Evolutionary conservation across 2,888 invertebrate genomes (phyloP), one percentile per base, ranked within the genome.

Genomic region (Tanypteryx hageni): DNA sequence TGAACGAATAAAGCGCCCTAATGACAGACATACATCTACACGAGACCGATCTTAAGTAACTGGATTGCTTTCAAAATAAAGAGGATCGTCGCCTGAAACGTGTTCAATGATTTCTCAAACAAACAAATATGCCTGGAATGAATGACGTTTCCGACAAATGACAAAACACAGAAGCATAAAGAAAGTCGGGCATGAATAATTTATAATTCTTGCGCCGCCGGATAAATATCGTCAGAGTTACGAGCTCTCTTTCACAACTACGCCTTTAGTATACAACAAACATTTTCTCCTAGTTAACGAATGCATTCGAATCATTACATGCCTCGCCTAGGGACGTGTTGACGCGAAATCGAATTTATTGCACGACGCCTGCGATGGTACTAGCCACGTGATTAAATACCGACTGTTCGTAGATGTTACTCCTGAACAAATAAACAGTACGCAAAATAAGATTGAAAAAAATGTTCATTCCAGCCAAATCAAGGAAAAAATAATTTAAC

Each of bases 171-270:
- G 22, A 76, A 76, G 76, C 22, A 27, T 27, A 76, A 27, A 76
- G 76, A 76, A 76, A 76, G 76, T 76, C 76, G 76, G 27, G 76
- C 76, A 76, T 76, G 76, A 76, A 76, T 76, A 27, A 76, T 76
- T 76, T 76, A 76, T 76, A 27, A 27, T 76, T 76, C 27, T 27
- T 76, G 14, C 76, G 76, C 27, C 76, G 22, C 22, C 76, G 76
- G 76, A 76, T 76, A 76, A 76, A 76, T 76, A 76, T 76, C 76
- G 22, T 27, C 76, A 27, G 76, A 76, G 22, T 76, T 76, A 76
- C 76, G 76, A 76, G 27, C 14, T 13, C 76, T 44, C 3, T 27
- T 76, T 76, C 76, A 27, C 76, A 76, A 76, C 76, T 27, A 27
- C 14, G 22, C 22, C 14, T 27, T 76, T 10, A 10, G 22, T 22